Evolutionary conservation across 2,113 vertebrate genomes (phyloP), one percentile per base, ranked within the genome.

Genomic region (Galeopterus variegatus): DNA sequence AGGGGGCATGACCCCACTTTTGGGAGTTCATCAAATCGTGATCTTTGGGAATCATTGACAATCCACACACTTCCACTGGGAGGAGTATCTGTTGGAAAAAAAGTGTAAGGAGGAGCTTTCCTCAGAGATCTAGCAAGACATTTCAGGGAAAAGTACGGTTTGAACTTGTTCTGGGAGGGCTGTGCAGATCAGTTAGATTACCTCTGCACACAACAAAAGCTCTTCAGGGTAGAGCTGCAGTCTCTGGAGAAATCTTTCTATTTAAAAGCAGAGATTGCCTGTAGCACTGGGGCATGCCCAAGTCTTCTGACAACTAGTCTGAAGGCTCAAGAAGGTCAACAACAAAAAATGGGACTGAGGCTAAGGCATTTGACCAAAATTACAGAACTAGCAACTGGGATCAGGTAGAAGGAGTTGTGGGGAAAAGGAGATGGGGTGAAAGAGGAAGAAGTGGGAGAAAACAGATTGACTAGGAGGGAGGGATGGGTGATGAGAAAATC

Each of bases 131-230:
- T 17, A 64, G 31, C 58, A 52, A 70, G 82, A 62, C 26, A 54
- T 41, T 72, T 67, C 86, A 88, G 52, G 33, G 72, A 86, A 72
- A 86, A n/a, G 48, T 60, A 8, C 76, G 93, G 67, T 88, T 93
- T 81, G 69, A 96, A 95, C 87, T 92, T 91, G 86, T 36, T 86
- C 67, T 77, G 88, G 76, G 60, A 97, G 72, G 33, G 24, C 45
- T 23, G 26, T 58, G 36, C 33, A 93, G 88, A 73, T 97, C 9
- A 76, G 64, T 86, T 90, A 73, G n/a, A 80, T 88, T 84, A 45
- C 17, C 52, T 79, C 54, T 80, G 94, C 60, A 50, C 6, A 36
- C 52, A 95, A 73, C 60, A 48, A 73, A 90, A 96, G 19, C 72
- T 94, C 81, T 76, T 70, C 36, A 54, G 69, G 36, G 48, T 70